A percentile compares a stretch with the other conserved stretches of the same genome.
These are phyloP conservation scores for Eupithecia pulchellata DNA, from an alignment of 2,888 invertebrate genomes.

Conservation along the genomic window DNA sequence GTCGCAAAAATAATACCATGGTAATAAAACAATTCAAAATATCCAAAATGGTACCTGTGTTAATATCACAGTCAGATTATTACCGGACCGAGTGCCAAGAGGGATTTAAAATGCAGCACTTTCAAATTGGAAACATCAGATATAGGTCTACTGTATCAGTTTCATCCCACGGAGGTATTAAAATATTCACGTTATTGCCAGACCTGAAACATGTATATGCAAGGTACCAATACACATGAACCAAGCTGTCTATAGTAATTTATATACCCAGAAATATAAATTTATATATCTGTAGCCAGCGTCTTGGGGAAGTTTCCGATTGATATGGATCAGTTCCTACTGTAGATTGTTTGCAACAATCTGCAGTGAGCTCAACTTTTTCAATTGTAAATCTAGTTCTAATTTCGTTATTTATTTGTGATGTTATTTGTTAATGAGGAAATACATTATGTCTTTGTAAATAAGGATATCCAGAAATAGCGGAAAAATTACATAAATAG, in stretches of 20 bases:
- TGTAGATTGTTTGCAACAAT: too few species aligned
- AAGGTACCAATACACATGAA: not conserved
- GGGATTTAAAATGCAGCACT: conserved; percentile 28
- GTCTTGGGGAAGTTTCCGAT: too few species aligned
- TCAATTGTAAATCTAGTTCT: too few species aligned
- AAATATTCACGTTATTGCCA: conserved; percentile 15
- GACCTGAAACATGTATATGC: conserved; percentile 4
- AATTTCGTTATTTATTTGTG: too few species aligned
- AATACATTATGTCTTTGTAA: too few species aligned
- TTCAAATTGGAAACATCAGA: conserved; percentile 32
- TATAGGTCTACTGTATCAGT: conserved; percentile 21
- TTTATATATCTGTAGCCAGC: too few species aligned
- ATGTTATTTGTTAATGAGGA: too few species aligned
- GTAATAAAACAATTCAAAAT: not conserved
- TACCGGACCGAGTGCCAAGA: conserved; percentile 24
- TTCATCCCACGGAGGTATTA: conserved; percentile 14
- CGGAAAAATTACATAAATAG: not conserved
- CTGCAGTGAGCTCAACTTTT: too few species aligned
- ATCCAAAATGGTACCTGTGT: conserved; percentile 7
- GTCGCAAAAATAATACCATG: not conserved
- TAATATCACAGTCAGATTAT: conserved; percentile 16
- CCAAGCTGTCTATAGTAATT: not conserved
- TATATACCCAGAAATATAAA: too few species aligned
- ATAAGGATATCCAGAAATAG: not conserved
- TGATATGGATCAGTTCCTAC: too few species aligned